A percentile compares a stretch with the other conserved stretches of the same genome.
Conservation (phyloP, 2,797 vertebrate species). For the Hirundo rustica region DNA sequence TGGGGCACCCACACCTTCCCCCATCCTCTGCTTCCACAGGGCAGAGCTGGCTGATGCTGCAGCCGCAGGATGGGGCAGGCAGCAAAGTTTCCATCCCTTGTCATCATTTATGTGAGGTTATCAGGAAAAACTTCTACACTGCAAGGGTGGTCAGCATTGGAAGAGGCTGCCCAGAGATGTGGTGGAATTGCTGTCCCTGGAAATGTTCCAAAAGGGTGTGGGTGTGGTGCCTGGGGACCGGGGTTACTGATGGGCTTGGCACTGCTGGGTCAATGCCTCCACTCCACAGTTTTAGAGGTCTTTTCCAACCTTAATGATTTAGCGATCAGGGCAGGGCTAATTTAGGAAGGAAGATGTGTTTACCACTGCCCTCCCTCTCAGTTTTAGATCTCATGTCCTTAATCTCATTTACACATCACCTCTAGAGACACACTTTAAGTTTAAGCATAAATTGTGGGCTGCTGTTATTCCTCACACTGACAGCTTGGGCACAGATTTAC, state of each 20-base stretch:
- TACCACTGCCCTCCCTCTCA: not conserved
- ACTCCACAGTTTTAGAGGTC: accelerated
- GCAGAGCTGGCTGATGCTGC: not conserved
- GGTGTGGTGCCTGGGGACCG: not conserved
- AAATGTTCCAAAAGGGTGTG: not conserved
- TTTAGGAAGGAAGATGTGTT: not conserved
- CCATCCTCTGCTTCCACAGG: accelerated
- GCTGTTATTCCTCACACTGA: not conserved
- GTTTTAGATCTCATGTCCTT: not conserved
- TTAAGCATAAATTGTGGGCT: not conserved
- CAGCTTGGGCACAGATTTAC: not conserved
- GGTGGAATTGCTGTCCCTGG: no score
- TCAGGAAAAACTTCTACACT: not conserved
- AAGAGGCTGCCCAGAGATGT: not conserved
- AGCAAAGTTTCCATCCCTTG: not conserved
- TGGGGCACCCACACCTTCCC: not conserved
- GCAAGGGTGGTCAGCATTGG: not conserved
- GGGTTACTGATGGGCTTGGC: not conserved
- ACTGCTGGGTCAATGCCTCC: not conserved
- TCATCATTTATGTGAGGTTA: no score
- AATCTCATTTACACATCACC: not conserved
- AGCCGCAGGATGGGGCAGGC: not conserved
- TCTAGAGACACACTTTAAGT: not conserved
- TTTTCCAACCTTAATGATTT: not conserved
- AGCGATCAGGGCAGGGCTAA: not conserved